These are phyloP conservation scores for Anableps anableps DNA, from an alignment of 2,797 vertebrate species.

Conservation along the genomic window DNA sequence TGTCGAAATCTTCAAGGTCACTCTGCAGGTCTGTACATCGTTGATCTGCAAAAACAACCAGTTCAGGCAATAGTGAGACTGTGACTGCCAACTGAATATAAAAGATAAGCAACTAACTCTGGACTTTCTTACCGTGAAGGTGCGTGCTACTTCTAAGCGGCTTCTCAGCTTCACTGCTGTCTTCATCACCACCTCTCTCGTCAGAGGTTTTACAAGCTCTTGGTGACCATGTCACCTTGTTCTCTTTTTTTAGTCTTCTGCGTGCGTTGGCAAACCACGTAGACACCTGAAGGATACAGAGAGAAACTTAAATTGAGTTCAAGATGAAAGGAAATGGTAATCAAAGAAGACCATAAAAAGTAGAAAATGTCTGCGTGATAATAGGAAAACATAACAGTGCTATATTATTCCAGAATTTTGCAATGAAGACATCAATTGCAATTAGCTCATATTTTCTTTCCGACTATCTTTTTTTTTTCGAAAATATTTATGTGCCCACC, in stretches of 20 bases:
- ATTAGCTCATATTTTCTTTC: neutral
- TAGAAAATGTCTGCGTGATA: neutral
- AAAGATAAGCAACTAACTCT: constrained; percentile 47
- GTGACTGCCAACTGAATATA: neutral
- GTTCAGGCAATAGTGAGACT: neutral
- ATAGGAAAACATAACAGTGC: neutral
- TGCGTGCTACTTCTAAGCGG: constrained; percentile 87
- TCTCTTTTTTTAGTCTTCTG: constrained; percentile 92
- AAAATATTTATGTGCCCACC: neutral
- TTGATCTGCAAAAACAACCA: constrained; percentile 74
- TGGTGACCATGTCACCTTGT: constrained; percentile 94
- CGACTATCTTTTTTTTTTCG: neutral
- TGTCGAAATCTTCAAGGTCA: constrained; percentile 92
- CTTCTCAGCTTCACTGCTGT: constrained; percentile 89
- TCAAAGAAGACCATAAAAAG: neutral
- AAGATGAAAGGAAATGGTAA: neutral
- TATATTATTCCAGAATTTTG: neutral
- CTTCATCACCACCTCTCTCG: constrained; percentile 90
- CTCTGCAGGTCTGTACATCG: constrained; percentile 88
- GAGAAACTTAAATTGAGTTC: constrained; percentile 2
- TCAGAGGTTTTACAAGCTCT: constrained; percentile 92
- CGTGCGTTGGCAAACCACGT: constrained; percentile 95
- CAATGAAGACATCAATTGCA: neutral
- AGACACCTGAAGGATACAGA: constrained; percentile 81
- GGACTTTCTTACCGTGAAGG: constrained; percentile 79